Evolutionary conservation across 2,113 vertebrate species (phyloP), one percentile per base, ranked within the genome.

Genomic region (Prunella himalayana): DNA sequence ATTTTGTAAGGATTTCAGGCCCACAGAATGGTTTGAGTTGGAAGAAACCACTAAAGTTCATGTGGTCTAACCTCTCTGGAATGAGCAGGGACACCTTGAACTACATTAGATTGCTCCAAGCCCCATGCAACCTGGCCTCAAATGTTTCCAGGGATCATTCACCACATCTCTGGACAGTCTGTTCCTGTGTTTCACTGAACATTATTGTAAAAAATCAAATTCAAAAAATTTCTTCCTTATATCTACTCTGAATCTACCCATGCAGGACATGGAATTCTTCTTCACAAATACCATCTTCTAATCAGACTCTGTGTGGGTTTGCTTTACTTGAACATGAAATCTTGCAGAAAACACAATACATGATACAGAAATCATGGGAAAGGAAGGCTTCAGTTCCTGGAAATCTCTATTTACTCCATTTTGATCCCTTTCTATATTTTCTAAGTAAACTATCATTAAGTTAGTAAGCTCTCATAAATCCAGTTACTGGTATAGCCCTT

Each of bases 201-300:
- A 21, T 49, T 49, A n/a, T 19, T 49, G 19, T 14, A 66, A n/a
- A n/a, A 83, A 49, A 56, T 56, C 4, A 49, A 53, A 53, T n/a
- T 9, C 0, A 54, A 61, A 60, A 60, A 9, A 13, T 0, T 10
- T 75, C 30, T 44, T 65, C 18, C 18, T 41, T 61, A 2, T 45
- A 21, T 37, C 37, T 51, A n/a, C 7, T 42, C 31, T 54, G 45
- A 37, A 60, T 82, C n/a, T 64, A 30, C 25, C 14, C 15, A 12
- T 33, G 18, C 24, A 50, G 51, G 20, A 25, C 16, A 12, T 45
- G 39, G 90, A 90, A 70, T 22, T 5, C 16, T 45, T 65, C 11
- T n/a, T 80, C 27, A 44, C 22, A 66, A 56, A 33, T 44, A 33
- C 6, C 5, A 3, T 42, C 3, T 73, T 60, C 27, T 70, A 45